A percentile compares a stretch with the other conserved stretches of the same genome.
These are phyloP conservation scores for Eumerus sabulonum DNA, from an alignment of 2,888 invertebrate species.

Conservation along the genomic window DNA sequence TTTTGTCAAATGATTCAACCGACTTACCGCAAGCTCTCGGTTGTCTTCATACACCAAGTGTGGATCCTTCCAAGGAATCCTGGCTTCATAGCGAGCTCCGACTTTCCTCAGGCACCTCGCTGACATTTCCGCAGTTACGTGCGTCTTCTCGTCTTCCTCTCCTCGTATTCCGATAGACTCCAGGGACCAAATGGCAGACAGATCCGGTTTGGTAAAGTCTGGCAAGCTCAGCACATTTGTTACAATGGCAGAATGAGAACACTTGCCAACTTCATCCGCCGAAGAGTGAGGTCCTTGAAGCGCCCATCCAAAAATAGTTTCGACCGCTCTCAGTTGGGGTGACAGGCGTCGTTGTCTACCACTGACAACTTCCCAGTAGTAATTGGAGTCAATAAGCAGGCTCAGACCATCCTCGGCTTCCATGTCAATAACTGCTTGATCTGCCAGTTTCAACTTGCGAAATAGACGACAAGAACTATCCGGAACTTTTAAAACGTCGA, in stretches of 20 bases:
- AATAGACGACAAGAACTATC: slow-evolving; percentile 1
- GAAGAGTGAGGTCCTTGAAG: too few species aligned
- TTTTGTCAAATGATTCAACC: neutral
- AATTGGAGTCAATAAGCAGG: too few species aligned
- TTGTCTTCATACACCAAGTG: neutral
- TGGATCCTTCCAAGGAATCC: slow-evolving; percentile 14
- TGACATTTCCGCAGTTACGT: neutral
- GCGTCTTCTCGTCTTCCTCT: slow-evolving; percentile 1
- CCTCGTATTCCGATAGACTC: slow-evolving; percentile 13
- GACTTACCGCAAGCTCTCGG: slow-evolving; percentile 13
- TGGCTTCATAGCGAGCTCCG: slow-evolving; percentile 10
- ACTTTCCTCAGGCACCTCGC: neutral
- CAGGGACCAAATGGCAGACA: slow-evolving; percentile 10
- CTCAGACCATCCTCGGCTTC: too few species aligned
- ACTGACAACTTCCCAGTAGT: too few species aligned
- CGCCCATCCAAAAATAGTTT: too few species aligned
- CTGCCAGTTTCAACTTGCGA: neutral
- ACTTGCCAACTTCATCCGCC: neutral
- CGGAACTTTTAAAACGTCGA: slow-evolving; percentile 10
- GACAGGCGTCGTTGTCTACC: too few species aligned
- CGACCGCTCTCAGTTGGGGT: too few species aligned
- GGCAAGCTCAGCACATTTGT: neutral
- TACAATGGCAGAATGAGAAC: neutral
- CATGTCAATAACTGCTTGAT: neutral
- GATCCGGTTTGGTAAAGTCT: neutral